Base-by-base conservation (phyloP, 2,797 vertebrate genomes). In the Alosa sapidissima region DNA sequence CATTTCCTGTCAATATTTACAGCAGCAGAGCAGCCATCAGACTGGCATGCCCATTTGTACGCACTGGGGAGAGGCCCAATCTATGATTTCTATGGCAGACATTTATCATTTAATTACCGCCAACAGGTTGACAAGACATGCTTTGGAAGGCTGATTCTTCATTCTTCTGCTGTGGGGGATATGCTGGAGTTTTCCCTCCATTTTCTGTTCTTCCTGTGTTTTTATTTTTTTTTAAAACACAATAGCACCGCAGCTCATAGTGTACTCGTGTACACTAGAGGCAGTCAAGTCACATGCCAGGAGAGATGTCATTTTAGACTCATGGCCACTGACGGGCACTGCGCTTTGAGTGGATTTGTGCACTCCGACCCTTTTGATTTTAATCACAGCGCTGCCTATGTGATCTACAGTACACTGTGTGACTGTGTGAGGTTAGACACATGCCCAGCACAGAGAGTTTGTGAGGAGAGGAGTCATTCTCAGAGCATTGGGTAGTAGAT, bases 1-100 rank as follows among this genome's bases (percentile, higher is more conserved):
- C 91, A 91, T 93, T 89, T 92, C 85, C 90, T 87, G 89, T 89
- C 90, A 88, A 91, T 89, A 91, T 89, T 90, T 90, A 91, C 92
- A 88, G 86, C 88, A 88, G 86, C 87, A 83, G 89, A 90, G 87
- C 88, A 90, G 82, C 85, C 84, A 75, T 89, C 89, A 87, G 87
- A 91, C 90, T 91, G 88, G 88, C 86, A 86, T 90, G 85, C 88
- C 86, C 81, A 86, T 88, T 84, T 84, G 85, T 83, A 81, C 82
- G 87, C 65, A 81, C 82, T 85, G 78, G 36, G 28, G 55, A 84
- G 87, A 91, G 83, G 92, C 89, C 88, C 86, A 88, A 85, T 85
- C 88, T 88, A 87, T 87, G 87, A 88, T 88, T 90, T 88, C 88
- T 47, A 87, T 86, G 75, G 86, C 84, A 85, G 84, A 85, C 85